A percentile compares a stretch with the other conserved stretches of the same genome.
Evolutionary conservation across 2,888 invertebrate genomes (phyloP).

Genomic region (Piscicola geometra): DNA sequence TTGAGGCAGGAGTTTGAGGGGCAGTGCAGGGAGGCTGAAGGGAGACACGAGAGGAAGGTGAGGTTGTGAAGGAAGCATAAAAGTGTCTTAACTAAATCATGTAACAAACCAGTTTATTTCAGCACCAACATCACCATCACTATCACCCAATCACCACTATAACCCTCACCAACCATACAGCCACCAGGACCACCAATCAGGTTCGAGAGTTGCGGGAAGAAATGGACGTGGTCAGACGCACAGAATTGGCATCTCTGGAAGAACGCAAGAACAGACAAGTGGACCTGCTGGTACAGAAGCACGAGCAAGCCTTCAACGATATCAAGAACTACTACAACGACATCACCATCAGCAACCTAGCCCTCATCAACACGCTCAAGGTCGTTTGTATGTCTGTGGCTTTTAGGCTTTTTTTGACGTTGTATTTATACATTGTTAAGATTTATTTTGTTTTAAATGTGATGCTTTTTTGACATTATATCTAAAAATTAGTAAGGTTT

Average conservation of each 20-base stretch:
- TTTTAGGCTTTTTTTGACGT: not conserved
- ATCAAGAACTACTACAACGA: conserved; percentile 92
- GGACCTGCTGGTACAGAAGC: conserved; percentile 70
- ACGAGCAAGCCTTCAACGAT: conserved; percentile 78
- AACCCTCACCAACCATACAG: too few relatives aligned
- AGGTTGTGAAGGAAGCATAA: too few relatives aligned
- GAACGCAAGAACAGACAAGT: conserved; percentile 85
- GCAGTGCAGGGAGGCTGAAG: conserved; percentile 67
- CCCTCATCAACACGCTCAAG: conserved; percentile 82
- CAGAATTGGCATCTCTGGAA: conserved; percentile 68
- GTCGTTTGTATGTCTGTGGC: conserved; percentile 54
- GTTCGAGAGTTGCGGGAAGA: conserved; percentile 67
- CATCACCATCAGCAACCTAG: conserved; percentile 84
- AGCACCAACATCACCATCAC: too few relatives aligned
- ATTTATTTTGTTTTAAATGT: not conserved
- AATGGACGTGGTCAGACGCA: conserved; percentile 61
- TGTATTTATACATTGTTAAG: not conserved
- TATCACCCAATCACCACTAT: too few relatives aligned
- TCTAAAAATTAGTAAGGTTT: not conserved
- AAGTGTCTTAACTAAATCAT: too few relatives aligned
- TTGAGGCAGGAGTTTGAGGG: conserved; percentile 65
- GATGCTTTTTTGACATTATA: not conserved
- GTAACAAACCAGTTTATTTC: too few relatives aligned
- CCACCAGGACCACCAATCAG: too few relatives aligned
- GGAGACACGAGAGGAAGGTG: conserved; percentile 71